Evolutionary conservation across 2,888 invertebrate genomes (phyloP), one percentile per base, ranked within the genome.

Genomic region (Allacma fusca): DNA sequence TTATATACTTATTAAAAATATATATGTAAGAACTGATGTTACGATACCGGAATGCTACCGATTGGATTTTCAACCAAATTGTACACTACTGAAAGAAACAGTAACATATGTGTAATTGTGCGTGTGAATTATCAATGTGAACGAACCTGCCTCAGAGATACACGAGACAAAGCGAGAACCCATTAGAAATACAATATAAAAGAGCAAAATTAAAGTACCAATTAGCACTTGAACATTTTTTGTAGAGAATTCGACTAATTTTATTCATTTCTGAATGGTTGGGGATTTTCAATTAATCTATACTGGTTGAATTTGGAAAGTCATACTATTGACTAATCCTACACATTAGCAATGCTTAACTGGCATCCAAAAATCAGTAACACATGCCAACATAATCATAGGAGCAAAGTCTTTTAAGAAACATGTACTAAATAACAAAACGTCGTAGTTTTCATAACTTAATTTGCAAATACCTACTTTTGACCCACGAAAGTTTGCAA

Each of bases 401-500:
- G 40, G 40, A 40, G 13, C 5, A 40, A 5, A 40, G 13, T 40
- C 40, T 5, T 40, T 9, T 9, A 9, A 40, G 40, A 5, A 9
- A 40, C 40, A 40, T 5, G 40, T 13, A 40, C 40, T 9, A 40
- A 40, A 40, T 5, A 40, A 40, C 5, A 40, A 9, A 40, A 40
- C 40, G 40, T 13, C 40, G 13, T 9, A 9, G 40, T 40, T 40
- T 9, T 40, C 40, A 40, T 5, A 40, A 5, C 13, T 13, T 40
- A 40, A 13, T 13, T 40, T 40, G 40, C 40, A 40, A 9, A 13
- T 40, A 40, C 7, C 64, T 69, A 78, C 65, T 78, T 78, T 23
- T 74, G 70, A 21, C 77, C 89, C 75, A 94, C 93, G 88, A 97
- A 97, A 84, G 93, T 93, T 74, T 95, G 95, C 71, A 98, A 88